Base-by-base conservation (phyloP, 2,797 vertebrate species). In the Miichthys miiuy region DNA sequence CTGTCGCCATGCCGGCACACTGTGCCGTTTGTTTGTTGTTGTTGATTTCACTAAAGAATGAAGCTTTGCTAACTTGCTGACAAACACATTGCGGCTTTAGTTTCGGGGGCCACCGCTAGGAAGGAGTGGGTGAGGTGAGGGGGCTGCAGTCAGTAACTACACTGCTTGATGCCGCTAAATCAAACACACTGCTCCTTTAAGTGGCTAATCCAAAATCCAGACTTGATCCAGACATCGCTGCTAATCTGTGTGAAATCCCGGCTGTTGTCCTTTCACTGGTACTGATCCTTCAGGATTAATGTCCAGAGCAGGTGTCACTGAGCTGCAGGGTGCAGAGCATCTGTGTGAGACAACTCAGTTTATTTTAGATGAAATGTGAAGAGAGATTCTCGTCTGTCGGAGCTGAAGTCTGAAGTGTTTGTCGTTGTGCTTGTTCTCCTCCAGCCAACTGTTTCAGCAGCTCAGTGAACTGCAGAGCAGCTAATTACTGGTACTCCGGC, bases 401-500 rank as follows among this genome's bases (percentile, higher is more conserved):
- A 38, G 34, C 34, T 38, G 34, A 38, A 38, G 34, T 38, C 30
- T 69, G 14, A 66, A 38, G 30, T 11, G 38, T 73, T 64, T 68
- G 11, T 56, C 18, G 8, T 5, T 81, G 44, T 77, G 48, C 11
- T 82, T 54, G 6, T 62, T 30, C 23, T 79, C 54, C 50, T 76
- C 5, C 66, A 96, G 97, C 96, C 72, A 96, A 93, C 79, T 99
- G 98, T 83, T 91, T 93, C 3, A 87, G 95, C 55, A 94, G 89
- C 83, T 89, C 90, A 0, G 72, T 93, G 44, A 94, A 96, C 42
- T 99, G 98, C 46, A 96, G 95, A 74, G 97, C 96, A 0, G 95
- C 96, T 10, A 96, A 95, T 2, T 99, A 97, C 92, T 98, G 97
- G 96, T 95, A 95, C 74, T 97, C 97, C 0, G 97, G 97, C 0